Base-by-base conservation (phyloP, 2,797 vertebrate species). In the Scolopax bukidnonensis region DNA sequence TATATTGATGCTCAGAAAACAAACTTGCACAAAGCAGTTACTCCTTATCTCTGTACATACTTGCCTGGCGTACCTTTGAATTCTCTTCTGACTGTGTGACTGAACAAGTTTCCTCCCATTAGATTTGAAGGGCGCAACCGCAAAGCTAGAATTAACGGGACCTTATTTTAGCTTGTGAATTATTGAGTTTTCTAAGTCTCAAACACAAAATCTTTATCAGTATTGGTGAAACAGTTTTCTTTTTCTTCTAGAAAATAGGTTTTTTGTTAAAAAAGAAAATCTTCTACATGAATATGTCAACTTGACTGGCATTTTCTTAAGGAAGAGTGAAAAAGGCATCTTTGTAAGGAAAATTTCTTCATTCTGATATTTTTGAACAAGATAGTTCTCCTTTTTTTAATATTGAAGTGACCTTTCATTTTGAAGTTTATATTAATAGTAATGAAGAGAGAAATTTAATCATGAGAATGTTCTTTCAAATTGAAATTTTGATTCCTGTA, bases 151-250 rank as follows among this genome's bases (percentile, higher is more conserved):
- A 81, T 91, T 91, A 94, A 61, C 57, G 75, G 25, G 24, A 41
- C 77, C 82, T 91, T 75, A 50, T 87, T 96, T 89, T 86, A 81
- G 14, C 28, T 87, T 5, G 36, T 91, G 65, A 89, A 95, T 89
- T 85, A 92, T 59, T 87, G 59, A 96, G 64, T 78, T 93, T 96
- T 86, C 69, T 78, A 24, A 59, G 40, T 50, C n/a, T 91, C 73
- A 81, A 95, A 81, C 41, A 83, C 10, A 87, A 89, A 83, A 38
- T 43, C 36, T 85, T 90, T 87, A 71, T 80, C 83, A 74, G 36
- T 75, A 54, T 7, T 27, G 16, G 6, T 53, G 53, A 85, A 93
- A 78, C 18, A 4, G 1, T 43, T 80, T 78, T 70, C 27, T 69
- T 89, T 76, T 87, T 61, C 70, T 56, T 60, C 60, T 41, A 61